phyloP scores from a whole-genome alignment of 2,797 vertebrate species.

The Brachyrhaphis roseni region DNA sequence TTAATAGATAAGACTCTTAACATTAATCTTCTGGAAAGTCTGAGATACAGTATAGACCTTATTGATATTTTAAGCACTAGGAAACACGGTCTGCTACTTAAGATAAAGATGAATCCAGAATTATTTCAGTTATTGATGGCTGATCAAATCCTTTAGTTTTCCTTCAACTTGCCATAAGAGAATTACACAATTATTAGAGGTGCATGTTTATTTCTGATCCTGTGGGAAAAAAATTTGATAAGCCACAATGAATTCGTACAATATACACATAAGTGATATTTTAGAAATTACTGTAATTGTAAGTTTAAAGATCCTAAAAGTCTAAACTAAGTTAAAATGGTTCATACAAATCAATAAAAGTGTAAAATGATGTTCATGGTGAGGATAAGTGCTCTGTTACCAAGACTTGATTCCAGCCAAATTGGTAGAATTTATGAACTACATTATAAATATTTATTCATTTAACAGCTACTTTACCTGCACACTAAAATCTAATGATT shows the following conservation, averaged over 20 bases:
- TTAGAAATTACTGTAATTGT: background rate
- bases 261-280: background rate
- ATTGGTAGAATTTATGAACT: background rate
- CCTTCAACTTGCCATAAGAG: background rate
- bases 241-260: background rate
- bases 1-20: background rate
- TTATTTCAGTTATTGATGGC: background rate
- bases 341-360: background rate
- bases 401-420: background rate
- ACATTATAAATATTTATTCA: background rate
- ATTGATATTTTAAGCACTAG: too few relatives aligned
- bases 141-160: background rate
- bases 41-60: background rate
- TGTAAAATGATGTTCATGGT: background rate
- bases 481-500: background rate
- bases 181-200: background rate
- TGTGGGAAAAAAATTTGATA: background rate
- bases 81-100: background rate
- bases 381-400: background rate
- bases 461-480: background rate
- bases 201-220: background rate
- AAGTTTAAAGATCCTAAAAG: too few relatives aligned
- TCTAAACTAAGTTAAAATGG: background rate
- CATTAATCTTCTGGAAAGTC: background rate
- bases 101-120: background rate